Evolutionary conservation across 2,797 vertebrate genomes (phyloP).

Genomic region (Danio jaintianensis): DNA sequence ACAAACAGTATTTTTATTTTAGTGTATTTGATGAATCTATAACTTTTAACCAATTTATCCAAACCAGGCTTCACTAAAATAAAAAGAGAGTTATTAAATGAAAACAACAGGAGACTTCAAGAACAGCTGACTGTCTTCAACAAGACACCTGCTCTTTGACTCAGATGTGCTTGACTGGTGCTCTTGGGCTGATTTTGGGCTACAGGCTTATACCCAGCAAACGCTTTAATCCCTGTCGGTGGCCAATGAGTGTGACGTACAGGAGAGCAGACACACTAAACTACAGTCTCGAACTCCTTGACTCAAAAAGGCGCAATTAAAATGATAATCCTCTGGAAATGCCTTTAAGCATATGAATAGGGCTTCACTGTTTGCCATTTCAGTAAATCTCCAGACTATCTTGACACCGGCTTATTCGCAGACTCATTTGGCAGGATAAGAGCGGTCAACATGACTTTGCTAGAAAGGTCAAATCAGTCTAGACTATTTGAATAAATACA

Average conservation of each 20-base stretch:
- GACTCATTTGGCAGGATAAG: not conserved
- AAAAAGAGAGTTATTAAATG: not conserved
- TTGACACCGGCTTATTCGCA: slow-evolving; percentile 1
- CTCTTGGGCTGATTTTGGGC: slow-evolving; percentile 21
- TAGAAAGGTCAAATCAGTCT: not conserved
- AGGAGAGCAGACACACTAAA: not conserved
- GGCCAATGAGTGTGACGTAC: slow-evolving; percentile 14
- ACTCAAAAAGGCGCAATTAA: not conserved
- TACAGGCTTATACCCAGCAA: not conserved
- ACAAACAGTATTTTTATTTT: no score
- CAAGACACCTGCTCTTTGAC: slow-evolving; percentile 10
- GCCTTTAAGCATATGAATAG: not conserved
- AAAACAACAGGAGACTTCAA: not conserved
- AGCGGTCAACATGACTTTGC: not conserved
- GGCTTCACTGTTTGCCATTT: slow-evolving; percentile 12
- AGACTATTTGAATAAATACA: not conserved
- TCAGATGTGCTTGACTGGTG: slow-evolving; percentile 6
- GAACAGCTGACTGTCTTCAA: not conserved
- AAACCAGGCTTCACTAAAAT: not conserved
- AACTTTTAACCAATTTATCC: not conserved
- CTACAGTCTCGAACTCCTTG: not conserved
- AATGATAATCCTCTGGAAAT: slow-evolving; percentile 23
- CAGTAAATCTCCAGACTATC: not conserved
- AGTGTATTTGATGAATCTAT: not conserved
- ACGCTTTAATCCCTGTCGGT: slow-evolving; percentile 10